Percentiles rank a stretch among this genome's conserved stretches.
These are phyloP conservation scores for Slavum lentiscoides DNA, from an alignment of 2,888 invertebrate species.

Conservation along the genomic window DNA sequence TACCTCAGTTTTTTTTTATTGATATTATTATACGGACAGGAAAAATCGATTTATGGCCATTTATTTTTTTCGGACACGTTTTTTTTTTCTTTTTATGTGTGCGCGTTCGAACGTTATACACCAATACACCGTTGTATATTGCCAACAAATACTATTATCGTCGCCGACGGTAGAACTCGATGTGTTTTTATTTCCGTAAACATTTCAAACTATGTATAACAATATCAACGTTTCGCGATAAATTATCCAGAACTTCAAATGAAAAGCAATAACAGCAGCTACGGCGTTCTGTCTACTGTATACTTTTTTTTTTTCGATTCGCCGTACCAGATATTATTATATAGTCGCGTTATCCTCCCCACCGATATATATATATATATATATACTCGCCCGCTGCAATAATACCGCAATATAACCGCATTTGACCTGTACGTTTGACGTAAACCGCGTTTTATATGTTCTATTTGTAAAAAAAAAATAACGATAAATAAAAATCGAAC, in stretches of 20 bases:
- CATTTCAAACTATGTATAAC: conserved; percentile 9
- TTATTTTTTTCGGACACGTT: too few relatives aligned
- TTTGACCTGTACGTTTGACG: conserved; percentile 13
- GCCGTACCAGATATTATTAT: too few relatives aligned
- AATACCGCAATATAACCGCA: conserved; percentile 5
- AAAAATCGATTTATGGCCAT: too few relatives aligned
- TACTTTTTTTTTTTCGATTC: not conserved
- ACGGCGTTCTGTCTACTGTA: not conserved
- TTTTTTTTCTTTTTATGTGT: too few relatives aligned
- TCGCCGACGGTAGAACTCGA: conserved; percentile 3
- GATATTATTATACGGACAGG: too few relatives aligned
- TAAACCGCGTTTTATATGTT: conserved; percentile 9
- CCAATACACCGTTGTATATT: too few relatives aligned
- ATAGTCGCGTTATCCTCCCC: not conserved
- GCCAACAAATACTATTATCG: conserved; percentile 16
- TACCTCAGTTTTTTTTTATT: too few relatives aligned
- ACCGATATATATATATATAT: too few relatives aligned
- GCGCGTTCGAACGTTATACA: too few relatives aligned
- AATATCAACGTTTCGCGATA: conserved; percentile 32
- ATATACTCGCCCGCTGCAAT: not conserved
- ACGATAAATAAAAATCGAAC: not conserved
- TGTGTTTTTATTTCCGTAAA: conserved; percentile 46
- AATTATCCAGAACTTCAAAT: conserved; percentile 31
- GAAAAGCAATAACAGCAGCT: conserved; percentile 37
- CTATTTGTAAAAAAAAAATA: not conserved